Evolutionary conservation across 2,113 vertebrate species (phyloP).

Genomic region (Hydrochoerus hydrochaeris): DNA sequence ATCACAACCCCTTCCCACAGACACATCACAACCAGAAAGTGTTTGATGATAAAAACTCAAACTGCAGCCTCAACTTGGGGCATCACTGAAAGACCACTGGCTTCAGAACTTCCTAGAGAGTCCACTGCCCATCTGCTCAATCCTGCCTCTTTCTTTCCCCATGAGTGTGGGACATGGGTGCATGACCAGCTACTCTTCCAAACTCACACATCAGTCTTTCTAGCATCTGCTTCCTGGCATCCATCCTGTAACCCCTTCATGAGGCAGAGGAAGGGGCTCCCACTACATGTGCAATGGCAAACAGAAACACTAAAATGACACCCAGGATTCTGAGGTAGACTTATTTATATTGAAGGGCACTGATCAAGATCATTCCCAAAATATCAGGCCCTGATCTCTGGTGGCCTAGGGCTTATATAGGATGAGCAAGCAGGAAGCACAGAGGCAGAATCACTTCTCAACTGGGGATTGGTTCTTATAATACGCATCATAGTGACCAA

Average conservation of each 20-base stretch:
- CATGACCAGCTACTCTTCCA: neutral
- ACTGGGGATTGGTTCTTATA: too few relatives aligned
- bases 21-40: neutral
- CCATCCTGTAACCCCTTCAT: neutral
- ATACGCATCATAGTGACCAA: too few relatives aligned
- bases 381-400: too few relatives aligned
- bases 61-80: neutral
- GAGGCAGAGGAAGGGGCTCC: neutral
- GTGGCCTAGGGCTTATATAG: too few relatives aligned
- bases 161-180: neutral
- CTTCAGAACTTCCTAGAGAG: neutral
- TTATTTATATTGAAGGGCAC: too few relatives aligned
- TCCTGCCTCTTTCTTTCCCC: neutral
- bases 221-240: neutral
- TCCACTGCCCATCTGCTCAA: neutral
- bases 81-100: neutral
- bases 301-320: too few relatives aligned
- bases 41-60: neutral
- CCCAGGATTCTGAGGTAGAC: too few relatives aligned
- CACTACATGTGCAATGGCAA: too few relatives aligned
- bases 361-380: too few relatives aligned
- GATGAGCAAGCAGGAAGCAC: too few relatives aligned
- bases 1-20: rapidly evolving
- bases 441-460: too few relatives aligned
- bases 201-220: neutral